Evolutionary conservation across 1,140 invertebrate species (phyloP), one percentile per base, ranked within the genome.

Genomic region (Diorhabda sublineata): DNA sequence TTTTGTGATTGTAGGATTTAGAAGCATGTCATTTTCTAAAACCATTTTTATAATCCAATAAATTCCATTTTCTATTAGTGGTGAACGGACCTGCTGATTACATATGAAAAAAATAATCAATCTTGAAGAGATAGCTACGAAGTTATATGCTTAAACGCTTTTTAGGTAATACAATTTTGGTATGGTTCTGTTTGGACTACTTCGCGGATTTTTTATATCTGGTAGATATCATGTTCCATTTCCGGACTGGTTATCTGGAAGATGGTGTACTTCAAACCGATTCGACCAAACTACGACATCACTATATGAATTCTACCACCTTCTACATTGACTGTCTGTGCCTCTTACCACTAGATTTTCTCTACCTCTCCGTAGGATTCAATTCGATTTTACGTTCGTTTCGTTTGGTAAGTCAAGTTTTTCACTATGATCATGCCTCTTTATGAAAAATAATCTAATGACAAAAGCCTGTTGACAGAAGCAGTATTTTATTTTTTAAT

Each of bases 281-380:
- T 83, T 88, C 94, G 42, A 89, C 89, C 3, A 98, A 98, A 82
- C 83, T 99, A 68, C 88, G 96, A 64, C 92, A 95, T 75, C 96
- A 98, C 82, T 99, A 99, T 83, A 97, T 98, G 91, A 98, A 98
- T 86, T 97, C 95, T 73, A 98, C 96, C 64, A 95, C 92, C 60
- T 99, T 99, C 86, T 98, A 99, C 87, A 95, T 98, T 82, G 97
- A 99, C 87, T 97, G 95, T 84, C 87, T 99, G 80, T 98, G 96
- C 87, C 88, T 98, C 79, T 85, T 99, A 79, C 97, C 97, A 70
- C 87, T 99, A 79, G 97, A 99, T 86, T 97, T 98, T 86, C 90
- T 99, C 75, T 99, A 99, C 84, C 86, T 99, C 77, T 98, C 96
- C 79, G 95, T 98, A 82, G 96, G 78, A 43, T 98, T 97, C 87